Evolutionary conservation across 2,888 invertebrate species (phyloP), one percentile per base, ranked within the genome.

Genomic region (Amphipyra tragopoginis): DNA sequence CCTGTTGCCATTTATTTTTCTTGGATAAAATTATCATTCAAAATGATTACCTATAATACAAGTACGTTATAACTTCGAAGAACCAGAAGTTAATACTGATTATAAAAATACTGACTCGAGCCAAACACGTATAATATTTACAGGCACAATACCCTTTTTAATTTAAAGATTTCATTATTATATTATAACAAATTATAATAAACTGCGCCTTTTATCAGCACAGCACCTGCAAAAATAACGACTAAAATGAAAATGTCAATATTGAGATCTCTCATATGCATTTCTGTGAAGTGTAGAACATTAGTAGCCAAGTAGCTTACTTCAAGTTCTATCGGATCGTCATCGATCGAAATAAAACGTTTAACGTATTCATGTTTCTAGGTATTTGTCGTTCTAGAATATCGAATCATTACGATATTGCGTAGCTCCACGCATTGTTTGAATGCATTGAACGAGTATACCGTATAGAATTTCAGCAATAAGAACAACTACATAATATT

Each of bases 361-460:
- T 39, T 6, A 47, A 26, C 11, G 34, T 52, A 57, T 63, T 55
- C 14, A 53, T 42, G 26, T 53, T 61, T 71, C 71, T 43, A 58
- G 34, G 62, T 62, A 62, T 54, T 15, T 15, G 21, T 11, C 34
- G 44, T 42, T 52, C 15, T 71, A 45, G 48, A 72, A 72, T 72
- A 58, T 43, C 21, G 52, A 55, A 61, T 52, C 29, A 43, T 44
- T 36, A 15, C 21, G 15, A 43, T 48, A 43, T 55, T 51, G 38
- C 14, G 21, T 48, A 14, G 6, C 10, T 42, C 6, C 5, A 42
- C 8, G 15, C 15, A 54, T 55, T 67, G 7, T 61, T 45, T 45
- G 4, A 50, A 45, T 13, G 39, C 10, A 34, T 44, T 29, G 33
- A 34, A 40, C n/a, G 9, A 15, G 15, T 9, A 7, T 14, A 38